Evolutionary conservation across 92 coral and sea anemone genomes (phyloP), one percentile per base, ranked within the genome.

Genomic region (Phenganax stokvisi): DNA sequence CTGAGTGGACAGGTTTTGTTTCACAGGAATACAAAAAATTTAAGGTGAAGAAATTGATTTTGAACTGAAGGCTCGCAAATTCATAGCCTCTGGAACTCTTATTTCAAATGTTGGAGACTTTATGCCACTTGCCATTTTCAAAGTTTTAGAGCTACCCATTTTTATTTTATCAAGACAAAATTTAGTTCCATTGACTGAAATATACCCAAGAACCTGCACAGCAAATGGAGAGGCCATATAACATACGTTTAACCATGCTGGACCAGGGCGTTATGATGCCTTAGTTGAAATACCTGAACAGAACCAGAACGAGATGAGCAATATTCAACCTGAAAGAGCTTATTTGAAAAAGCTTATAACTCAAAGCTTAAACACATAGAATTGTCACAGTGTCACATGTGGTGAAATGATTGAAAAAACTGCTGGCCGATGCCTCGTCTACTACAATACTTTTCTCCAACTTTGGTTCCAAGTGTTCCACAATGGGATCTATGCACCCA

Each of bases 331-430:
- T 47, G 27, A 74, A 0, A 52, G 6, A 12, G n/a, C 15, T 6
- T 10, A 20, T 20, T 20, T 20, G 25, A 20, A 20, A 20, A 20
- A 20, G 25, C 25, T 20, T 20, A 20, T 20, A 20, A 20, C 25
- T 20, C 25, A 20, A 20, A 20, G 25, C 25, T 20, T 20, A 20
- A 20, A 88, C 64, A 73, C 91, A 86, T 10, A 90, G 64, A 7
- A 88, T 77, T 0, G 94, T 88, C 0, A 85, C 89, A 0, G 82
- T 59, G 54, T 82, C 20, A 2, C 85, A 56, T 6, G 89, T 80
- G 30, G 76, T 84, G 61, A 79, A 87, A 78, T 87, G 89, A 79
- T 90, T 90, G 75, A 87, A 90, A 9, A 87, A 55, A 1, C 93
- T 88, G 72, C 83, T 87, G 10, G 89, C 55, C 0, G 88, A 90